These are phyloP conservation scores for Fragum whitleyi DNA, from an alignment of 2,888 invertebrate species.

Conservation along the genomic window DNA sequence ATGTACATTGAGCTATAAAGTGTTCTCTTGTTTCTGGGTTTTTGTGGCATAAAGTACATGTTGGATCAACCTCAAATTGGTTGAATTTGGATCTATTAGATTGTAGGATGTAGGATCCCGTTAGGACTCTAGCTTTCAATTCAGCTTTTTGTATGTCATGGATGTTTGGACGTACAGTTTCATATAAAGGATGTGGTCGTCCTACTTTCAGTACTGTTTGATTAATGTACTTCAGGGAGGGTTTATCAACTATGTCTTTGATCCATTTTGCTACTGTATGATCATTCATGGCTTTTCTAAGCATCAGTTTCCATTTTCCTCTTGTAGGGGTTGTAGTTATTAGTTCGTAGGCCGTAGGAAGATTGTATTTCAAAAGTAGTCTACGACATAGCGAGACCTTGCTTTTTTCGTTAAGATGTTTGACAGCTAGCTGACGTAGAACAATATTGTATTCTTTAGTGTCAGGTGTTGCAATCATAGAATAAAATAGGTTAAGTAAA, in stretches of 20 bases:
- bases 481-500: neutral
- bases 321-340: too few species aligned
- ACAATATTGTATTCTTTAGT: slow-evolving; percentile 3
- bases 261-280: neutral
- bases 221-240: neutral
- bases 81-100: neutral
- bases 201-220: neutral
- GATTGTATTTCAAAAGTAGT: neutral
- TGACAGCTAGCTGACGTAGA: neutral
- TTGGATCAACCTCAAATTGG: neutral
- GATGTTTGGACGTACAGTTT: neutral
- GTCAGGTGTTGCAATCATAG: neutral
- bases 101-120: neutral
- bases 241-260: neutral
- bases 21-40: neutral
- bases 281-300: neutral
- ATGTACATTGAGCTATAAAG: neutral
- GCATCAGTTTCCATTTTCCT: neutral
- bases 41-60: neutral
- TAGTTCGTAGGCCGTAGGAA: slow-evolving; percentile 10
- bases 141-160: neutral
- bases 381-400: neutral
- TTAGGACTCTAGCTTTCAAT: neutral
- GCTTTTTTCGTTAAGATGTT: neutral
- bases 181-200: neutral